These are phyloP conservation scores for Craterocephalus amniculus DNA, from an alignment of 2,797 vertebrate genomes.

Conservation along the genomic window DNA sequence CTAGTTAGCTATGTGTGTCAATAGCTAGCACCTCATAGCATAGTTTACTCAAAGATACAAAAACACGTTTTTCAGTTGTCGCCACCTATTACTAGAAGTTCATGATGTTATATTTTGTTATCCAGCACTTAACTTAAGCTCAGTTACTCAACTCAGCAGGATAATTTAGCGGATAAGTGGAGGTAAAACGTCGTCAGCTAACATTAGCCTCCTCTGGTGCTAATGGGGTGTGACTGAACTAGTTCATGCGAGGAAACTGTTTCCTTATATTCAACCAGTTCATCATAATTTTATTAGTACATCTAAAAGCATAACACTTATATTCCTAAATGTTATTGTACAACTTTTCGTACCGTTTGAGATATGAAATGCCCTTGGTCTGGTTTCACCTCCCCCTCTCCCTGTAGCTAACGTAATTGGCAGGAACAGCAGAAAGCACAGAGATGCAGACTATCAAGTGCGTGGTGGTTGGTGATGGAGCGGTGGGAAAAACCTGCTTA, in stretches of 20 bases:
- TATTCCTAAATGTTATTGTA: neutral
- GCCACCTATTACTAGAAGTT: neutral
- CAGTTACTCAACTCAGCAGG: neutral
- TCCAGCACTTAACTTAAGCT: rapidly evolving
- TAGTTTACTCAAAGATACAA: slow-evolving; percentile 16
- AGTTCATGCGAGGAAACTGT: slow-evolving; percentile 4
- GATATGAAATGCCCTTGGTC: neutral
- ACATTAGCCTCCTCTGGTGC: slow-evolving; percentile 44
- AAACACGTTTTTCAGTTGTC: neutral
- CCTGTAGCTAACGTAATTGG: slow-evolving; percentile 35
- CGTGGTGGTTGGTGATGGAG: slow-evolving; percentile 87
- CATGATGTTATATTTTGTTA: rapidly evolving
- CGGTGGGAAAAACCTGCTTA: slow-evolving; percentile 88
- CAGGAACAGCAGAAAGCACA: slow-evolving; percentile 57
- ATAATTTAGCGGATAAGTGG: neutral
- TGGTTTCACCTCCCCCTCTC: slow-evolving; percentile 5
- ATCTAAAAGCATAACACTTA: neutral
- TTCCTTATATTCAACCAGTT: neutral
- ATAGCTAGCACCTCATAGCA: slow-evolving; percentile 44
- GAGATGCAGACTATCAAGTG: slow-evolving; percentile 88
- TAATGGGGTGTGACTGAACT: slow-evolving; percentile 64
- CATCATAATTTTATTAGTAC: neutral
- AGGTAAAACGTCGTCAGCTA: slow-evolving; percentile 22
- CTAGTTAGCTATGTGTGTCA: slow-evolving; percentile 38
- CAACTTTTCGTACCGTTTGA: neutral